These are phyloP conservation scores for Hylia prasina DNA, from an alignment of 2,113 vertebrate species.

Conservation along the genomic window DNA sequence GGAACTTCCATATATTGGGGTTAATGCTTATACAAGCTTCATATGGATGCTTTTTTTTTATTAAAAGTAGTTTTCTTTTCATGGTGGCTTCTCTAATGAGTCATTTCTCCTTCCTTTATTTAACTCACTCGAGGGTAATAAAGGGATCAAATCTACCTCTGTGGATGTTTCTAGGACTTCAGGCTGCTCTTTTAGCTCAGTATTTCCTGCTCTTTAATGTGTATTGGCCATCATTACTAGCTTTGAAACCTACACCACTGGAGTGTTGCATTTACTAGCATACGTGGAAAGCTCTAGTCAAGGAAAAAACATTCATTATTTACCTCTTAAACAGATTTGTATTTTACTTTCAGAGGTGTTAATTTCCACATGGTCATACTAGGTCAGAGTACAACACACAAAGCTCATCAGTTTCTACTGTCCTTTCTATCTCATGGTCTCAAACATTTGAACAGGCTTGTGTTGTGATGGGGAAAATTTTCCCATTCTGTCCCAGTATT, in stretches of 20 bases:
- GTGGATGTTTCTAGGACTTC: neutral
- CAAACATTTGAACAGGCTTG: neutral
- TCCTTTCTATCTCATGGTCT: neutral
- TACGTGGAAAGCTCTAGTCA: neutral
- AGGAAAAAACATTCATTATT: neutral
- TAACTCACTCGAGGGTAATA: neutral
- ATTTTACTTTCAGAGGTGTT: neutral
- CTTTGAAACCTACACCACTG: neutral
- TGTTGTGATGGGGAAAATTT: neutral
- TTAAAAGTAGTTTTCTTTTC: neutral
- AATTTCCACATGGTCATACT: neutral
- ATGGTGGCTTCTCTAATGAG: neutral
- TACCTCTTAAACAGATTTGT: neutral
- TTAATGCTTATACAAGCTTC: neutral
- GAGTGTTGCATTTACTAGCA: fast-evolving
- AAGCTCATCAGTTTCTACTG: neutral
- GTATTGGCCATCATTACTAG: neutral
- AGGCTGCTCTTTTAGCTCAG: neutral
- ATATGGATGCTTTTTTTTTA: neutral
- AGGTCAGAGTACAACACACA: neutral
- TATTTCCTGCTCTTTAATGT: neutral
- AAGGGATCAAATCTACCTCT: neutral
- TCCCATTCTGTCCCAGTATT: neutral
- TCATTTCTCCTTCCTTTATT: neutral
- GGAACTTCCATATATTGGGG: neutral